Evolutionary conservation across 2,797 vertebrate genomes (phyloP).

Genomic region (Esox lucius): DNA sequence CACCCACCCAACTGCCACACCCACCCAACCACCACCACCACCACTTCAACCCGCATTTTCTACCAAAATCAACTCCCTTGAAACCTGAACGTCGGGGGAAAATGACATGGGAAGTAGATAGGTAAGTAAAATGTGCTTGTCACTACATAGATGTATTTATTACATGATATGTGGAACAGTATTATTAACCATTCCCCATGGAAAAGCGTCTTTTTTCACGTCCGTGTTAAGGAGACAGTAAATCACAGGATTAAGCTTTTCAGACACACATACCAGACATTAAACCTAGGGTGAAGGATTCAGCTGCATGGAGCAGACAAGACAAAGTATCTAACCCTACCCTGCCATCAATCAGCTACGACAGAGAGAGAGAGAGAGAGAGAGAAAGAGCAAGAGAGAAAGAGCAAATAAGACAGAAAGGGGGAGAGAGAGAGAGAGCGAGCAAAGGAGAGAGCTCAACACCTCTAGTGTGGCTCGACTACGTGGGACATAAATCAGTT

Average conservation of each 20-base stretch:
- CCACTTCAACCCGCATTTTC: slow-evolving; percentile 22
- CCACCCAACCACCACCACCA: background rate
- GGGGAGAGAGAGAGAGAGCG: background rate
- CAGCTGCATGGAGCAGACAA: slow-evolving; percentile 45
- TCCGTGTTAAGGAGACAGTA: slow-evolving; percentile 53
- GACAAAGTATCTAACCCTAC: slow-evolving; percentile 45
- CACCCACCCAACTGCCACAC: too few relatives aligned
- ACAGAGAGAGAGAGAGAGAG: slow-evolving; percentile 20
- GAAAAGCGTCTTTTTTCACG: slow-evolving; percentile 55
- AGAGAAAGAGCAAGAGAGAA: background rate
- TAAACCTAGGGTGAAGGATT: slow-evolving; percentile 71
- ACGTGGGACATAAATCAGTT: slow-evolving; percentile 58
- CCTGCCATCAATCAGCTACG: slow-evolving; percentile 50
- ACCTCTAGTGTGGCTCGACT: too few relatives aligned
- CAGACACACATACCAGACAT: slow-evolving; percentile 71
- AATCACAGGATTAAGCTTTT: slow-evolving; percentile 48
- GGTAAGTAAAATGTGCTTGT: background rate
- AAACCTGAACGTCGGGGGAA: background rate
- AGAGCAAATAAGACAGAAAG: background rate
- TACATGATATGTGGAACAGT: slow-evolving; percentile 8
- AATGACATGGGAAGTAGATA: background rate
- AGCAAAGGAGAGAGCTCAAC: slow-evolving; percentile 1
- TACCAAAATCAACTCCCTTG: slow-evolving; percentile 6
- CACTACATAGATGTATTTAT: background rate
- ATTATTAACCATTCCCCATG: slow-evolving; percentile 55